Evolutionary conservation across 2,888 invertebrate species (phyloP).

Genomic region (Aleiodes alternator): DNA sequence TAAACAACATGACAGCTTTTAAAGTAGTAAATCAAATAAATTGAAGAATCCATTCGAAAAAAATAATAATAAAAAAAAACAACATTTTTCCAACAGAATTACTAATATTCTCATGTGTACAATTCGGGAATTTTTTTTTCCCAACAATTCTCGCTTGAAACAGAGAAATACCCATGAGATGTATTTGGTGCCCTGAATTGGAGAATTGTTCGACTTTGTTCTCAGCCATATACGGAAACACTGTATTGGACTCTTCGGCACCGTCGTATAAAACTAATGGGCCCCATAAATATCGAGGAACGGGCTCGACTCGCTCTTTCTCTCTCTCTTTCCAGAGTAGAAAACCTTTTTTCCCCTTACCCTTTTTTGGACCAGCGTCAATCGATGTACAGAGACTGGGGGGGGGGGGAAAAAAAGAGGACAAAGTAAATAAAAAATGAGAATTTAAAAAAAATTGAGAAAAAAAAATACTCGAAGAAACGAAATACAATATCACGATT

Average conservation of each 20-base stretch:
- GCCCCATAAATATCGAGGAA: constrained; percentile 51
- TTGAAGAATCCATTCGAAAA: too few species aligned
- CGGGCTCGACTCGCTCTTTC: constrained; percentile 3
- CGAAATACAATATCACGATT: constrained; percentile 31
- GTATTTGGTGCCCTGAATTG: constrained; percentile 41
- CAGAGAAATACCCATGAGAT: constrained; percentile 10
- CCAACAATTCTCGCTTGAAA: constrained; percentile 9
- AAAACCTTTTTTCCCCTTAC: constrained; percentile 28
- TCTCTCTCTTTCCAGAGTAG: constrained; percentile 30
- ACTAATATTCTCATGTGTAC: too few species aligned
- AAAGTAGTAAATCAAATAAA: background rate
- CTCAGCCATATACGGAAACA: constrained; percentile 53
- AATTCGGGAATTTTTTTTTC: too few species aligned
- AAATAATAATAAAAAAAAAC: too few species aligned
- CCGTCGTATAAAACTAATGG: constrained; percentile 55
- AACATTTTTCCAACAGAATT: too few species aligned
- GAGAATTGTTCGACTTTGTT: constrained; percentile 42
- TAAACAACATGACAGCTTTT: background rate
- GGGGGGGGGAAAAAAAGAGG: background rate
- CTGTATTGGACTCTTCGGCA: constrained; percentile 48
- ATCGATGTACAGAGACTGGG: background rate
- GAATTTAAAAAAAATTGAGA: background rate
- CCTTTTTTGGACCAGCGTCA: constrained; percentile 9
- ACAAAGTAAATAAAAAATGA: too few species aligned
- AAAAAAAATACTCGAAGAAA: constrained; percentile 32